Evolutionary conservation across 2,797 vertebrate species (phyloP), one percentile per base, ranked within the genome.

Genomic region (Podarcis lilfordi): DNA sequence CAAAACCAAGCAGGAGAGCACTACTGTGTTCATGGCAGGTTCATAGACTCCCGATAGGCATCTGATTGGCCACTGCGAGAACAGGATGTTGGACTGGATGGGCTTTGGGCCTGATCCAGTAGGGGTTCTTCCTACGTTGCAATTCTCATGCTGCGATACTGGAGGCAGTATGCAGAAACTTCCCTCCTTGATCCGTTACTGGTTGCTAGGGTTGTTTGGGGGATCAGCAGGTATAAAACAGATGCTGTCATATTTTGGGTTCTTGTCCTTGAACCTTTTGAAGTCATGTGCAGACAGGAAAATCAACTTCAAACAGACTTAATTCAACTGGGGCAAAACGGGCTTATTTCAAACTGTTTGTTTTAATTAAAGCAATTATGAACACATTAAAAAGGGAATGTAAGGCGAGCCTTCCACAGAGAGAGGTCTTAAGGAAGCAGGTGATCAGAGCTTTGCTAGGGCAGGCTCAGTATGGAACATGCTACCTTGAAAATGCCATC

Each of bases 301-400:
- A 66, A 45, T 66, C 29, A 50, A 64, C 85, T n/a, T 40, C 23
- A 59, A 74, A 74, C 8, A 35, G 37, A 27, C 17, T 69, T 80
- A 29, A 27, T 43, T 87, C 23, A 50, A 2, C 23, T 55, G 40
- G 59, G 43, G 15, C 43, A 68, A 77, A 50, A 68, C 23, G 8
- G 43, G 40, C 50, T 87, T 32, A 74, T 74, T 81, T 82, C 23
- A 4, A 37, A 87, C 5, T 35, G 2, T 11, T 35, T 23, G 27
- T 77, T 50, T 66, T n/a, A 82, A 86, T 80, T 88, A 21, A 77
- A 35, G 76, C 35, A n/a, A 82, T 50, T 76, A 29, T 37, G 72
- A 82, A 29, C 59, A 27, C 13, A 50, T 35, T 82, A 77, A 87
- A 71, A 64, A 74, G 25, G 59, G 11, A 76, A 77, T 64, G n/a